These are phyloP conservation scores for Alviniconcha marisindica DNA, from an alignment of 1,140 invertebrate genomes.

Conservation along the genomic window DNA sequence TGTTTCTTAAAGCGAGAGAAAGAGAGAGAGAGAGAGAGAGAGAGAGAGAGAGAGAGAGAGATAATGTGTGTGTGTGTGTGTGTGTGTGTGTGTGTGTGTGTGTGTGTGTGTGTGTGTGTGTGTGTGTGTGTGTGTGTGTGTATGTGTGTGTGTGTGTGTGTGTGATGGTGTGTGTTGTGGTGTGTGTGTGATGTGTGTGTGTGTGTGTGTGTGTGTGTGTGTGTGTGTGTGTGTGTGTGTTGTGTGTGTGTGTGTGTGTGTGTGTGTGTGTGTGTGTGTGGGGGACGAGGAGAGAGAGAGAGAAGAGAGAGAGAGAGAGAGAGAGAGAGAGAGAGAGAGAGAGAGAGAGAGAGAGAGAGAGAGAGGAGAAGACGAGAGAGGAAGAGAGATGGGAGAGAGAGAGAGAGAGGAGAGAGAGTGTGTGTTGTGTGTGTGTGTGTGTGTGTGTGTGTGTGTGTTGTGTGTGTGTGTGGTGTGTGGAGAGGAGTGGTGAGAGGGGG, in stretches of 20 bases:
- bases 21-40: no score
- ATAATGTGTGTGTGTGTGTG: background rate
- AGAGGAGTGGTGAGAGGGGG: background rate
- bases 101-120: no score
- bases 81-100: background rate
- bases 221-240: background rate
- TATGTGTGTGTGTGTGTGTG: background rate
- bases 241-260: background rate
- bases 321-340: constrained; percentile 32
- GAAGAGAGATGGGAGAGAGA: background rate
- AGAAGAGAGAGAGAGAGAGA: constrained; percentile 16
- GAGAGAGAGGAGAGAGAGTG: constrained; percentile 1
- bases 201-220: constrained; percentile 6
- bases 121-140: background rate
- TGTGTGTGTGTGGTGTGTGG: no score
- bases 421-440: no score
- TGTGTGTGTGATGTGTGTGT: constrained; percentile 15
- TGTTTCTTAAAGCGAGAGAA: no score
- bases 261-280: no score
- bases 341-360: background rate
- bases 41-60: background rate
- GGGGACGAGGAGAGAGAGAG: background rate
- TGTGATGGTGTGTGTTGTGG: constrained; percentile 10
- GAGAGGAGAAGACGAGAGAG: background rate
- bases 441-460: background rate